These are phyloP conservation scores for Neodiprion virginianus DNA, from an alignment of 1,140 invertebrate genomes.

Conservation along the genomic window DNA sequence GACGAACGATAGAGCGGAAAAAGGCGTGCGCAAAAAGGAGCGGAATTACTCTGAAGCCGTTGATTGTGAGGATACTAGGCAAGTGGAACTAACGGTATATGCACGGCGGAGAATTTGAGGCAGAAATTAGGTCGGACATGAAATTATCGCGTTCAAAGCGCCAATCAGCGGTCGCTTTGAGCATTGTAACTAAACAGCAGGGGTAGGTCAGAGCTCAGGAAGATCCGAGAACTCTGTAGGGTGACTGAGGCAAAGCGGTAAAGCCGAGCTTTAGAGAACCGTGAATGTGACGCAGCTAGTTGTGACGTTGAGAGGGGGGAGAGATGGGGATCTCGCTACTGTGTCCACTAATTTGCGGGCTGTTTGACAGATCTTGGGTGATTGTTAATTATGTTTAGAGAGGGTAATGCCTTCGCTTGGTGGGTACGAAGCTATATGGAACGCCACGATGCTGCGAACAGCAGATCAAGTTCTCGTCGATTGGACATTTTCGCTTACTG, in stretches of 20 bases:
- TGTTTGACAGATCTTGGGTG: constrained; percentile 53
- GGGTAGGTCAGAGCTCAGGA: neutral
- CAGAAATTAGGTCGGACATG: neutral
- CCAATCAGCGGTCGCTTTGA: neutral
- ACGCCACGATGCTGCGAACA: no score
- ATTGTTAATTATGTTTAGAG: constrained; percentile 55
- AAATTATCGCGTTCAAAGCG: neutral
- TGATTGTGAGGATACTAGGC: no score
- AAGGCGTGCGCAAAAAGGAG: no score
- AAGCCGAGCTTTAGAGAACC: neutral
- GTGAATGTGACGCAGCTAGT: neutral
- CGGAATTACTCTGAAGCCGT: no score
- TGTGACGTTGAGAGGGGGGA: neutral
- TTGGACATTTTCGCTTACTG: no score
- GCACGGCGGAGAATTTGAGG: no score
- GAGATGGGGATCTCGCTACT: constrained; percentile 15
- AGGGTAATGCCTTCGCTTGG: constrained; percentile 21
- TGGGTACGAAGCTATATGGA: no score
- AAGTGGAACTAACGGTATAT: no score
- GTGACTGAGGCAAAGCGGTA: neutral
- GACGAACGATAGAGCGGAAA: no score
- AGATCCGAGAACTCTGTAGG: neutral
- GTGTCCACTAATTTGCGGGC: constrained; percentile 51
- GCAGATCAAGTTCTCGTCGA: no score
- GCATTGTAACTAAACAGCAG: neutral